phyloP scores from a whole-genome alignment of 2,113 vertebrate genomes.

The Leuciscus idus region DNA sequence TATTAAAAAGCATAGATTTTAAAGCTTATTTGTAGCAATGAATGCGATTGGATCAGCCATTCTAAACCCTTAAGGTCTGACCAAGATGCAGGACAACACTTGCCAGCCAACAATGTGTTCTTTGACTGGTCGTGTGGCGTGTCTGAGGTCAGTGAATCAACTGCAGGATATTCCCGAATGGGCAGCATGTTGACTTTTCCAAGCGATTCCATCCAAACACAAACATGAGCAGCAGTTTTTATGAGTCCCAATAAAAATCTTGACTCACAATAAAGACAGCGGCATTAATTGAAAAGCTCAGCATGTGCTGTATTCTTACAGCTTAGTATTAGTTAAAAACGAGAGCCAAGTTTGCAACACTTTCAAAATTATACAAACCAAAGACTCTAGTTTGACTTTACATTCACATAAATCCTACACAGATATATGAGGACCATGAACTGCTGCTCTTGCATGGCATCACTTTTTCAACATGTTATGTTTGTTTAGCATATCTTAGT shows the following conservation, averaged over 20 bases:
- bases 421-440: background rate
- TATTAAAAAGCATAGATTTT: slow-evolving; percentile 28
- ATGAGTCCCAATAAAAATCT: background rate
- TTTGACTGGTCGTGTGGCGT: background rate
- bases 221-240: slow-evolving; percentile 14
- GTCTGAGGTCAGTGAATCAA: background rate
- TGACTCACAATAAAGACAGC: background rate
- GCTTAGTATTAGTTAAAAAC: background rate
- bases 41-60: background rate
- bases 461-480: background rate
- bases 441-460: slow-evolving; percentile 35
- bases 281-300: background rate
- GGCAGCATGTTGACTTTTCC: slow-evolving; percentile 20
- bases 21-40: slow-evolving; percentile 37
- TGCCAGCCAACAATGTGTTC: background rate
- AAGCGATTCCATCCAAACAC: slow-evolving; percentile 22
- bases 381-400: slow-evolving; percentile 33
- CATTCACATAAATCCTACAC: background rate
- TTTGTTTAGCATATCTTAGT: slow-evolving; percentile 26
- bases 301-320: background rate
- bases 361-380: slow-evolving; percentile 14
- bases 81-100: slow-evolving; percentile 6
- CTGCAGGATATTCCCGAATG: background rate
- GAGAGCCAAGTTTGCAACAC: slow-evolving; percentile 20
- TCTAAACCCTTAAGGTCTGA: background rate